Conservation (phyloP, 2,797 vertebrate species). For the Sebastes iracundus region DNA sequence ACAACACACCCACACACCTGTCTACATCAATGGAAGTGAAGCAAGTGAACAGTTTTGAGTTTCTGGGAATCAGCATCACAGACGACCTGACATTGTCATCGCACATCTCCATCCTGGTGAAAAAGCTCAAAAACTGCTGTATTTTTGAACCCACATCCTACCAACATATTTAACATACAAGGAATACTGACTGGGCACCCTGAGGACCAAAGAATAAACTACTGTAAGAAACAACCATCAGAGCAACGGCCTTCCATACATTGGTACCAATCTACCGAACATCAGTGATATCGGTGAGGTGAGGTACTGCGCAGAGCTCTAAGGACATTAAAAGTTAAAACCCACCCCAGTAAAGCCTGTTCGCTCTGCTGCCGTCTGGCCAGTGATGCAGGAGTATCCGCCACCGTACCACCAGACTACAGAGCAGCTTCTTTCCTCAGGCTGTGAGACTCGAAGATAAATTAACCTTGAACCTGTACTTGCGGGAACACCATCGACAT, state of each 20-base stretch:
- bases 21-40: not conserved
- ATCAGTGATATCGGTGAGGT: not conserved
- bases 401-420: not conserved
- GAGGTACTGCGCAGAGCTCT: not conserved
- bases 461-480: not conserved
- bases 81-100: not conserved
- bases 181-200: too few relatives aligned
- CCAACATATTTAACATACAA: too few relatives aligned
- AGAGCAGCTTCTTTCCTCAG: not conserved
- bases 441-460: not conserved
- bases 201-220: too few relatives aligned
- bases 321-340: not conserved
- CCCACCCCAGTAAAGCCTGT: not conserved
- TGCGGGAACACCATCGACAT: not conserved
- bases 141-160: not conserved
- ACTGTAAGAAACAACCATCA: too few relatives aligned
- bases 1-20: not conserved
- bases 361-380: not conserved
- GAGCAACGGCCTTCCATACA: accelerated
- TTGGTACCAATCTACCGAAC: not conserved
- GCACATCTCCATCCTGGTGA: not conserved
- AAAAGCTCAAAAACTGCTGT: not conserved
- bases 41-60: not conserved
- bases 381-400: not conserved
- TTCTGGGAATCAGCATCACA: not conserved